Evolutionary conservation across 2,888 invertebrate genomes (phyloP), one percentile per base, ranked within the genome.

Genomic region (Drosophila cognata): DNA sequence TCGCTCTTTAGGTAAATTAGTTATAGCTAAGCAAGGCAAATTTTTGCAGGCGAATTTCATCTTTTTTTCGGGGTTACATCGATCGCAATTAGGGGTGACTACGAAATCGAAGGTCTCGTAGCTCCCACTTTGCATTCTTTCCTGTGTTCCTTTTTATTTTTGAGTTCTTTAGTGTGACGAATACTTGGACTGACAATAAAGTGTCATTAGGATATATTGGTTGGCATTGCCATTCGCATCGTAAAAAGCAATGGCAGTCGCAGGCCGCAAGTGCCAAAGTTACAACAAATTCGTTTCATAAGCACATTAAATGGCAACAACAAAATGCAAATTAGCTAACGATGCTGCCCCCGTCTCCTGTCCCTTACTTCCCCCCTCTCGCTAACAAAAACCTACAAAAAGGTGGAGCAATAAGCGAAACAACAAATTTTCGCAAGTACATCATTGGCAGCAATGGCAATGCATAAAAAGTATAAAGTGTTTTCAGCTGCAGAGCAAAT

Each of bases 251-350:
- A 90, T 80, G 75, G 60, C 74, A 69, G 61, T 64, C 64, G 52
- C 48, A 65, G 59, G 67, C 75, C 74, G 75, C 80, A 77, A 83
- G 77, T 85, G 73, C 69, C 76, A 72, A 75, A 84, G 74, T 74
- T 73, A 77, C 68, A 82, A 63, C 58, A 71, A 83, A 91, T 92
- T 91, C 91, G 90, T 91, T 88, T 90, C 91, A 84, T 82, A 77
- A 63, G 74, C 75, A 72, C 84, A 89, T 89, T 91, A 90, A 91
- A 82, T 43, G 43, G 33, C 58, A 68, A 71, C 72, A 71, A 78
- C 77, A 81, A 87, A 90, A 88, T 88, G 89, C 89, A 87, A 87
- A 87, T 90, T 80, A 90, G 81, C 78, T 56, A 80, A 71, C 74
- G 82, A 81, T 70, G 75, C 65, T 65, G 68, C 69, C 63, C 61